Evolutionary conservation across 1,140 invertebrate genomes (phyloP), one percentile per base, ranked within the genome.

Genomic region (Dermatophagoides farinae): DNA sequence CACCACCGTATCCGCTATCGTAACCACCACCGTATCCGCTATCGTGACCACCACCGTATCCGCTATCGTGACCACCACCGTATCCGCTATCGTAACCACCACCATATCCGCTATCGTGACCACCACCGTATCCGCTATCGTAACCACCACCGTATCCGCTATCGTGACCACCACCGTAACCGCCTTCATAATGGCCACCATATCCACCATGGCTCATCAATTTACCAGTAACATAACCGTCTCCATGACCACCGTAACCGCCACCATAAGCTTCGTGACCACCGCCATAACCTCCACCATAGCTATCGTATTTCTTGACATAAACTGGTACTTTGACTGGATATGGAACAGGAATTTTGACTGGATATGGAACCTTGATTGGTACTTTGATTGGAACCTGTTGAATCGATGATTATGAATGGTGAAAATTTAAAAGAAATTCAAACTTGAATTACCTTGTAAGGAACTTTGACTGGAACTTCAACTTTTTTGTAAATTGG

Each of bases 401-500:
- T 31, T 31, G 31, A 31, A 31, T 4, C 31, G 8, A 4, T 31
- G 31, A 31, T 55, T 25, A 20, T 4, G 8, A 31, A 31, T 31
- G 31, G 31, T 31, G 2, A 31, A 20, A 23, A 16, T 53, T n/a
- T 2, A n/a, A 25, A 20, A 5, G 20, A 38, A 47, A 47, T 23
- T 47, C 2, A 23, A 47, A 44, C 43, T 44, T 47, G 9, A 31
- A 31, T 18, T 37, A 41, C 38, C 11, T 57, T 38, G 37, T 23
- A n/a, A 16, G 38, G 38, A 20, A 38, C 22, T 38, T 31, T 31
- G 6, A 6, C 6, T 23, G 58, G 58, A 8, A 60, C 58, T 60
- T 50, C 52, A n/a, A 60, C 39, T 49, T 43, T 60, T 41, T 60
- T 60, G 9, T 50, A 50, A 23, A 60, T 49, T 37, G 58, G 58